A percentile compares a stretch with the other conserved stretches of the same genome.
These are phyloP conservation scores for Melanotus villosus DNA, from an alignment of 2,888 invertebrate genomes.

Conservation along the genomic window DNA sequence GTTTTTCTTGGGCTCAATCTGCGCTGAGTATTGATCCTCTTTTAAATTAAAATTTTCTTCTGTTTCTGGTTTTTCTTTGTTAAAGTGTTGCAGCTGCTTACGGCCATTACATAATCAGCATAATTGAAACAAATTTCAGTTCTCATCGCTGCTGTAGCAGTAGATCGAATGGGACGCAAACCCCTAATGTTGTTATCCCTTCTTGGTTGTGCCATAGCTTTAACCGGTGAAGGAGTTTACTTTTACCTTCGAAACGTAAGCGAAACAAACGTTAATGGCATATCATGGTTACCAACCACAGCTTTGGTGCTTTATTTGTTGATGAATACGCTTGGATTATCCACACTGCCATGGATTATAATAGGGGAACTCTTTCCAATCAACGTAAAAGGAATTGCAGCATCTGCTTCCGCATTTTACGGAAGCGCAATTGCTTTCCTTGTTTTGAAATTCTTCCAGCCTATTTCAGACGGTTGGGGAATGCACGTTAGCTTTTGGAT, in stretches of 20 bases:
- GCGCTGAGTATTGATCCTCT: too few relatives aligned
- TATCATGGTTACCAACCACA: conserved; percentile 71
- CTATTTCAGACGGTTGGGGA: conserved; percentile 71
- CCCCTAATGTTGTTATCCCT: conserved; percentile 72
- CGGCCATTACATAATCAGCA: not conserved
- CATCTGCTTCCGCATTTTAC: conserved; percentile 72
- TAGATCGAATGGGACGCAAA: conserved; percentile 72
- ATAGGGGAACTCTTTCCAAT: conserved; percentile 77
- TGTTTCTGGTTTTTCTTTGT: too few relatives aligned
- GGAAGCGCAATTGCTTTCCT: conserved; percentile 72
- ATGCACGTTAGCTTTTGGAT: conserved; percentile 74
- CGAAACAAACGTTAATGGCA: conserved; percentile 62
- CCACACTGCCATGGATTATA: conserved; percentile 75
- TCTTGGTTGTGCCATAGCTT: conserved; percentile 70
- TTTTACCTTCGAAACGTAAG: conserved; percentile 71
- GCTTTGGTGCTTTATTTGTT: conserved; percentile 74
- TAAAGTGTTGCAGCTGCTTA: not conserved
- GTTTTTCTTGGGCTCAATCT: too few relatives aligned
- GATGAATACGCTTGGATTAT: conserved; percentile 74
- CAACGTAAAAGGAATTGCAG: conserved; percentile 75
- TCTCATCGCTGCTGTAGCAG: conserved; percentile 55
- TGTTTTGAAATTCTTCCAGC: conserved; percentile 74
- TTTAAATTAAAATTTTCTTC: too few relatives aligned
- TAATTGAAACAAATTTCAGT: conserved; percentile 7
- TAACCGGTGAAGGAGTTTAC: conserved; percentile 70